Evolutionary conservation across 2,888 invertebrate species (phyloP), one percentile per base, ranked within the genome.

Genomic region (Drosophila buzzatii): DNA sequence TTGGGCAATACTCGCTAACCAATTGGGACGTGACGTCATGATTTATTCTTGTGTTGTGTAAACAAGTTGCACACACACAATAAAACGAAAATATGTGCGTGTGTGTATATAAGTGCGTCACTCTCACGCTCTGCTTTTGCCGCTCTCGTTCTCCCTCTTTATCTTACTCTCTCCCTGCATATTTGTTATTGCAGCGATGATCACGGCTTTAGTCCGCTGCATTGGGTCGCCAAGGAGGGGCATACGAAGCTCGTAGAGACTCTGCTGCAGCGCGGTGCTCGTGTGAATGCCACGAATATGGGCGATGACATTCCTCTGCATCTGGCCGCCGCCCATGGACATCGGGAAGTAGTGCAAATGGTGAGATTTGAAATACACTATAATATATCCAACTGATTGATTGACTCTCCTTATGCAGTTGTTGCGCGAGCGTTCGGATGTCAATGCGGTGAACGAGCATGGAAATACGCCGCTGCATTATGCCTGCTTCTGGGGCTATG

Each of bases 231-330:
- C 79, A 99, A 99, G 93, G 98, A 99, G 91, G 99, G 99, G 0
- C 98, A 99, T 89, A 94, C 96, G 23, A 98, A 97, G 93, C 96
- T 99, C 75, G 99, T 98, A 2, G 99, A 99, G 93, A 96, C 99
- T 95, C 94, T 99, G 37, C 95, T 99, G 64, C 95, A 96, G 64
- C 94, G 99, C 73, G 99, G 99, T 3, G 99, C 99, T 6, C 95
- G 99, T 45, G 97, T 99, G 47, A 99, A 99, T 93, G 98, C 98
- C 63, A 99, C 99, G 16, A 99, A 99, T 93, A 97, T 99, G 95
- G 99, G 99, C 0, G 99, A 99, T 92, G 99, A 99, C 92, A 99
- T 99, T 14, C 98, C 99, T 0, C 94, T 99, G 63, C 99, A 99
- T 94, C 94, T 99, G 85, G 99, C 99, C 12, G 96, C 98, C 12